These are phyloP conservation scores for Zaprionus tsacasi DNA, from an alignment of 1,140 invertebrate species.

Conservation along the genomic window DNA sequence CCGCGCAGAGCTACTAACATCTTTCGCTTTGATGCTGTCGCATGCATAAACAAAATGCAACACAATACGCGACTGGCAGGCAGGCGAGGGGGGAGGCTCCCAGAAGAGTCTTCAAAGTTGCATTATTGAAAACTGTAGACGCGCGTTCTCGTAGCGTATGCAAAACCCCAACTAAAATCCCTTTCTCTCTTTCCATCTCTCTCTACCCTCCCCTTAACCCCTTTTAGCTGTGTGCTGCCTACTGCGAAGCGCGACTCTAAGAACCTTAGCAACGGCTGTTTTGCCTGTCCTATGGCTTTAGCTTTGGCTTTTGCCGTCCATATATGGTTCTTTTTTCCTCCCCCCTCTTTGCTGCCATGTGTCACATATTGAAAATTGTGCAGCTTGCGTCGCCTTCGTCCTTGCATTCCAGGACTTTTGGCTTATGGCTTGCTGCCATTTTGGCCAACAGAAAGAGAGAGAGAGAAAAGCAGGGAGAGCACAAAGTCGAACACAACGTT, in stretches of 20 bases:
- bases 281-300: conserved; percentile 6
- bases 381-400: conserved; percentile 44
- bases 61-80: conserved; percentile 52
- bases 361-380: conserved; percentile 78
- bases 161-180: conserved; percentile 20
- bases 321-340: conserved; percentile 34
- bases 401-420: conserved; percentile 67
- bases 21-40: conserved; percentile 66
- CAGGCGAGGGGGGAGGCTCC: no score
- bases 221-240: background rate
- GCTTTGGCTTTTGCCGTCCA: conserved; percentile 57
- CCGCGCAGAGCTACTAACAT: conserved; percentile 36
- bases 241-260: background rate
- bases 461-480: conserved; percentile 43
- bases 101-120: conserved; percentile 61
- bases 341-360: conserved; percentile 40
- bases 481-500: conserved; percentile 21
- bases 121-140: conserved; percentile 75
- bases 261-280: background rate
- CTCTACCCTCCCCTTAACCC: background rate
- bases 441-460: conserved; percentile 20
- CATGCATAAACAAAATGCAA: conserved; percentile 81
- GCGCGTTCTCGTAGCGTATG: conserved; percentile 27
- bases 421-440: conserved; percentile 65
- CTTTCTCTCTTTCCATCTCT: background rate